Base-by-base conservation (phyloP, 2,113 vertebrate genomes). In the Ochotona curzoniae region DNA sequence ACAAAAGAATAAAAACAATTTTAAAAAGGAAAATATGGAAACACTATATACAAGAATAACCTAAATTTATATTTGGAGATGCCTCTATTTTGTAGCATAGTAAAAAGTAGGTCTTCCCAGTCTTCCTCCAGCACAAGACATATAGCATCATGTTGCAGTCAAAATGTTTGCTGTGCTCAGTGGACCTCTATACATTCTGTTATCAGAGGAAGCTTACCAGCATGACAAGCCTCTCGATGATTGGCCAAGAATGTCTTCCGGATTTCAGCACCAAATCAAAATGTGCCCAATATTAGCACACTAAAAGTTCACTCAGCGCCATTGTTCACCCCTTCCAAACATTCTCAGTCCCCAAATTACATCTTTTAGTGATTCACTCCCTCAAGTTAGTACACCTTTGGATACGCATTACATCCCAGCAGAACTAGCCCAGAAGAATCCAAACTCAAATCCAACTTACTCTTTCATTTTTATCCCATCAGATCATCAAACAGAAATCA, bases 41-140 rank as follows among this genome's bases (percentile, higher is more conserved):
- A 88, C 60, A 35, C 17, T n/a, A 78, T 67, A 61, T 67, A 67
- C 69, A 51, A 32, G 7, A 63, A 83, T 17, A 26, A 51, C 23
- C 6, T 63, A 35, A 35, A 20, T 75, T 49, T 64, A 82, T 80
- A 91, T 74, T 92, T 79, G 71, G 80, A 96, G 28, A 60, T 23
- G 28, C 70, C 80, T 63, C 73, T 94, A 66, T 44, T 89, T 81
- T 82, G 91, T n/a, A 84, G 82, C 85, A 73, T 0, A 32, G 17
- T 20, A 28, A 85, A 96, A 97, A 93, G 73, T 38, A 96, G 2
- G 75, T 60, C 86, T n/a, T 25, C 26, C 38, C 73, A 25, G 17
- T 61, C 92, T 94, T 93, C 95, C 75, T 88, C 92, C 64, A 7
- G 44, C 66, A 0, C 0, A 35, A 76, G 76, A 71, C 75, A 95